These are phyloP conservation scores for Dallia pectoralis DNA, from an alignment of 2,797 vertebrate species.

Conservation along the genomic window DNA sequence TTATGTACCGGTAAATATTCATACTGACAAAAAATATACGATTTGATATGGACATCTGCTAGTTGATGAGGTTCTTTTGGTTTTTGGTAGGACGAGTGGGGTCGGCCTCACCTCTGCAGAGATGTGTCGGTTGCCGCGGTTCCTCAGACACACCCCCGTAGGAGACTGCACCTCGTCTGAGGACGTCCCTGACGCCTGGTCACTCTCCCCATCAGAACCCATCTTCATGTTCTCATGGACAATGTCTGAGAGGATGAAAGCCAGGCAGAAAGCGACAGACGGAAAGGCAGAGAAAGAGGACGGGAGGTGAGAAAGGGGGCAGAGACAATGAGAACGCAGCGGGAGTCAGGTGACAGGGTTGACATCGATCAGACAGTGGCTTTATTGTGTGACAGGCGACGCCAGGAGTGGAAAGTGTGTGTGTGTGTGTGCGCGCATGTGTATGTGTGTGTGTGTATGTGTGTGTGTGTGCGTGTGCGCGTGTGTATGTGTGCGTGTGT, in stretches of 20 bases:
- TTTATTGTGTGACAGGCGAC: too few species aligned
- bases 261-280: not conserved
- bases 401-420: not conserved
- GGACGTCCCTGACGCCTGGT: slow-evolving; percentile 94
- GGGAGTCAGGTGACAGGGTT: not conserved
- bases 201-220: slow-evolving; percentile 95
- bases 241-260: slow-evolving; percentile 75
- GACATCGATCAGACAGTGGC: not conserved
- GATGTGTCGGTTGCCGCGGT: slow-evolving; percentile 89
- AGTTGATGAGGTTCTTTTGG: too few species aligned
- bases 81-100: slow-evolving; percentile 2
- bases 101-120: slow-evolving; percentile 85
- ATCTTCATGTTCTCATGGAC: slow-evolving; percentile 97
- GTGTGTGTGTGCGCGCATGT: too few species aligned
- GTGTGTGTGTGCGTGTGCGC: not conserved
- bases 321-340: not conserved
- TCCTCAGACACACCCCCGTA: slow-evolving; percentile 92
- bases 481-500: not conserved
- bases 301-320: not conserved
- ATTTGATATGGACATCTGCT: too few species aligned
- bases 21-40: too few species aligned
- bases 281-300: not conserved
- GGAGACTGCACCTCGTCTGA: slow-evolving; percentile 97
- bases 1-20: too few species aligned
- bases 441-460: slow-evolving; percentile 2